Percentiles rank a stretch among this genome's conserved stretches.
Conservation (phyloP, 2,113 vertebrate species). For the Carassius auratus region DNA sequence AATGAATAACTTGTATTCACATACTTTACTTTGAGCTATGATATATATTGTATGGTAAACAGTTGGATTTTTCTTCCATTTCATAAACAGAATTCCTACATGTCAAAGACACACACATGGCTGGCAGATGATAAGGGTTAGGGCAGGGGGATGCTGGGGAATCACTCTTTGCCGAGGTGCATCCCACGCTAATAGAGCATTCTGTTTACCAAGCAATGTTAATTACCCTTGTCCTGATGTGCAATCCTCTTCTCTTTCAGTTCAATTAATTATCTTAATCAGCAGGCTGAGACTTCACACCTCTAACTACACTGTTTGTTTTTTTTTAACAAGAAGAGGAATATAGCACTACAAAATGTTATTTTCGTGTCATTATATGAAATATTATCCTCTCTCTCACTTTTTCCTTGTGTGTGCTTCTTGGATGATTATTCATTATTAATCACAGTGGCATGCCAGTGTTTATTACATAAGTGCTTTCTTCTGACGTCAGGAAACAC, state of each 20-base stretch:
- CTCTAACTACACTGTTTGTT: background rate
- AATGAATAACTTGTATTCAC: background rate
- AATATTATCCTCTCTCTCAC: conserved; percentile 6
- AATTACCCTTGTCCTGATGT: conserved; percentile 47
- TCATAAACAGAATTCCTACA: background rate
- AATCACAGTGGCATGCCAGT: conserved; percentile 1
- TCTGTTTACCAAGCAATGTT: conserved; percentile 47
- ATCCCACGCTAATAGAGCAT: conserved; percentile 24
- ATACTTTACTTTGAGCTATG: background rate
- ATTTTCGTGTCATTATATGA: background rate
- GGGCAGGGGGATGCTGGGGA: background rate
- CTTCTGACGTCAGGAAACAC: background rate
- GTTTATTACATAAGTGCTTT: background rate
- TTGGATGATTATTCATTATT: conserved; percentile 10
- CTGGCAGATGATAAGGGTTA: conserved; percentile 21
- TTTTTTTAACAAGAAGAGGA: background rate
- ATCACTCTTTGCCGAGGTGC: conserved; percentile 18
- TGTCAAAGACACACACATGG: conserved; percentile 27
- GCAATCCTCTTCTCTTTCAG: conserved; percentile 13
- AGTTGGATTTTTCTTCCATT: background rate
- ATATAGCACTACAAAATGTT: background rate
- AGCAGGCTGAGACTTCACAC: conserved; percentile 15
- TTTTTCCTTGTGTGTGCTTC: background rate
- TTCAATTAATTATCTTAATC: conserved; percentile 43
- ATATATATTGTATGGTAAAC: background rate